Base-by-base conservation (phyloP, 2,888 invertebrate genomes). In the Chaitophorus viminalis region DNA sequence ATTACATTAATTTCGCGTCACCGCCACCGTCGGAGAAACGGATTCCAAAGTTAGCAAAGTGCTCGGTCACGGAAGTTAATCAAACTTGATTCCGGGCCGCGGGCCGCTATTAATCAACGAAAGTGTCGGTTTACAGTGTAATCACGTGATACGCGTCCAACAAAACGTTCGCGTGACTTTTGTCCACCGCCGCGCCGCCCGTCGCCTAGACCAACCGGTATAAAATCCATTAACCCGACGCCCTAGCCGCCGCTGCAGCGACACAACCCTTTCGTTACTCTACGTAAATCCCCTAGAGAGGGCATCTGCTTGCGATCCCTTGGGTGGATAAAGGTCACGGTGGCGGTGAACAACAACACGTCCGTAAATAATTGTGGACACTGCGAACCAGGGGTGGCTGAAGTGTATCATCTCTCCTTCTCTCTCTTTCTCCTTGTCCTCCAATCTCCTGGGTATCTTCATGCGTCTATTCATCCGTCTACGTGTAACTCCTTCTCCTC, bases 131-230 rank as follows among this genome's bases (percentile, higher is more conserved):
- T 86, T 78, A 78, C 86, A 36, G 78, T 86, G 86, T 78, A 70
- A 86, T 86, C 86, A 86, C 86, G 86, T 86, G 86, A 86, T 86
- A 78, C 70, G 86, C 70, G 86, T 86, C 86, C 86, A 72, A 86
- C 86, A 86, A 86, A 86, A 70, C 86, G 86, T 86, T 86, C 86
- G 86, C 86, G 86, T 86, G 86, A 86, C 86, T 86, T 86, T 86
- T 86, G 86, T 78, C 84, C 33, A 60, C 84, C 84, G 65, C 74
- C 81, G 46, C 82, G n/a, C 70, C 46, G n/a, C 31, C 52, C 68
- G 54, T 18, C 72, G 25, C n/a, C 46, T 21, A 60, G 25, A 14
- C 78, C 86, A 78, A 86, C 78, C 86, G 78, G 86, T 78, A 86
- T 86, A 36, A 72, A 86, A 86, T 86, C 86, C 86, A 86, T 86